Evolutionary conservation across 2,113 vertebrate species (phyloP).

Genomic region (Illadopsis cleaveri): DNA sequence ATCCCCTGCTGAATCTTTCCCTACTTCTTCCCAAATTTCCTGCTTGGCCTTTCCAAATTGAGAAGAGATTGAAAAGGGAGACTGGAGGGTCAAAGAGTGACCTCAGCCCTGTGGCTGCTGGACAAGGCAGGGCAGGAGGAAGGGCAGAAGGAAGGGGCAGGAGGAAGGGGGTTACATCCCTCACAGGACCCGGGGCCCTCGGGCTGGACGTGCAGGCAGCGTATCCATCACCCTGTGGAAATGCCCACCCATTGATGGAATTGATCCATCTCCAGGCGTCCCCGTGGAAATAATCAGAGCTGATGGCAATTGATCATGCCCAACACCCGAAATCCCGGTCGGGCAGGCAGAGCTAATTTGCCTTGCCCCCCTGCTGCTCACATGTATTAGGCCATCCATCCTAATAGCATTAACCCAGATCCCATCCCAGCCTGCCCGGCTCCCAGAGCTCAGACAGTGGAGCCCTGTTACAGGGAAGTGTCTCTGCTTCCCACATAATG

Average conservation of each 20-base stretch:
- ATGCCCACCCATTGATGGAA: constrained; percentile 55
- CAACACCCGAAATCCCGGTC: constrained; percentile 15
- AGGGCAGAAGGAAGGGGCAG: background rate
- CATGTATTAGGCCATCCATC: constrained; percentile 46
- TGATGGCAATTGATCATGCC: constrained; percentile 70
- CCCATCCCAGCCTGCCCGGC: background rate
- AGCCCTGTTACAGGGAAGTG: background rate
- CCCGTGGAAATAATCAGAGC: constrained; percentile 67
- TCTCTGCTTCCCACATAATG: accelerated
- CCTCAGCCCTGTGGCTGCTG: background rate
- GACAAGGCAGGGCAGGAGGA: background rate
- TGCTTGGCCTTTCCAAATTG: background rate
- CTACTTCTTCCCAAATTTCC: background rate
- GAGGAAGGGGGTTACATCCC: background rate
- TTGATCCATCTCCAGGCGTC: constrained; percentile 63
- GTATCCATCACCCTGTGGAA: constrained; percentile 56
- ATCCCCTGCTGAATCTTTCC: background rate
- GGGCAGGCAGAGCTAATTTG: constrained; percentile 53
- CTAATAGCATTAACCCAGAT: constrained; percentile 57
- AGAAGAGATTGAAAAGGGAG: background rate
- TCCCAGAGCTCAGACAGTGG: background rate
- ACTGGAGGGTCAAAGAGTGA: background rate
- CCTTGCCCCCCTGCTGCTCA: constrained; percentile 48
- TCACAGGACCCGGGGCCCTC: background rate
- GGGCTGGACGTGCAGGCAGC: background rate